phyloP scores from a whole-genome alignment of 2,888 invertebrate species.

The Drosophila algonquin region DNA sequence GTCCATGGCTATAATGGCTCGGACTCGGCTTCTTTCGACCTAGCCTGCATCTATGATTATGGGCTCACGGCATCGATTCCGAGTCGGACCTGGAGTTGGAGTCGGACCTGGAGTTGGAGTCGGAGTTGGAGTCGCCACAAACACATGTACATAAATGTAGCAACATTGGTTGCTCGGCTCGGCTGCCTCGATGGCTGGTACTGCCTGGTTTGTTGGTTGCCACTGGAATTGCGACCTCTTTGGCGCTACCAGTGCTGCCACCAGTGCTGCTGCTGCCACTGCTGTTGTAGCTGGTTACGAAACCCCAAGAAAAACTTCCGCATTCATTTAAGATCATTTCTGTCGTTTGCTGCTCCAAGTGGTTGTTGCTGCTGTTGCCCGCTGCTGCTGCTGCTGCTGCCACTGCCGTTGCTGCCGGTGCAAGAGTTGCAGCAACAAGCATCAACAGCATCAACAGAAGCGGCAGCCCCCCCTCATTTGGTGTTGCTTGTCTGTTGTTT shows the following conservation, averaged over 20 bases:
- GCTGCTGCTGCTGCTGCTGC: slow-evolving; percentile 50
- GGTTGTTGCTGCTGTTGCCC: slow-evolving; percentile 56
- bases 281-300: slow-evolving; percentile 81
- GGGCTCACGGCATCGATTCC: slow-evolving; percentile 75
- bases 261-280: slow-evolving; percentile 27
- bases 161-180: slow-evolving; percentile 57
- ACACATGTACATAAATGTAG: slow-evolving; percentile 70
- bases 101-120: not conserved
- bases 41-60: slow-evolving; percentile 72
- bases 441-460: slow-evolving; percentile 46
- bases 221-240: slow-evolving; percentile 79
- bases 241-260: slow-evolving; percentile 53
- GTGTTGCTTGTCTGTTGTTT: slow-evolving; percentile 67
- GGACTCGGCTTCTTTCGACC: slow-evolving; percentile 61
- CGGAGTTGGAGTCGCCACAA: slow-evolving; percentile 39
- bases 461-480: slow-evolving; percentile 66
- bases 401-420: slow-evolving; percentile 48
- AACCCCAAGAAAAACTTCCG: slow-evolving; percentile 84
- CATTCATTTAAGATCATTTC: slow-evolving; percentile 84
- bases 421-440: slow-evolving; percentile 57
- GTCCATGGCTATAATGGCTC: slow-evolving; percentile 73
- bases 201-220: slow-evolving; percentile 51
- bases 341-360: slow-evolving; percentile 78
- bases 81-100: slow-evolving; percentile 14
- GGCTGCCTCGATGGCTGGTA: slow-evolving; percentile 52